Percentiles rank a stretch among this genome's conserved stretches.
Evolutionary conservation across 2,888 invertebrate genomes (phyloP).

Genomic region (Drosophila austrosaltans): DNA sequence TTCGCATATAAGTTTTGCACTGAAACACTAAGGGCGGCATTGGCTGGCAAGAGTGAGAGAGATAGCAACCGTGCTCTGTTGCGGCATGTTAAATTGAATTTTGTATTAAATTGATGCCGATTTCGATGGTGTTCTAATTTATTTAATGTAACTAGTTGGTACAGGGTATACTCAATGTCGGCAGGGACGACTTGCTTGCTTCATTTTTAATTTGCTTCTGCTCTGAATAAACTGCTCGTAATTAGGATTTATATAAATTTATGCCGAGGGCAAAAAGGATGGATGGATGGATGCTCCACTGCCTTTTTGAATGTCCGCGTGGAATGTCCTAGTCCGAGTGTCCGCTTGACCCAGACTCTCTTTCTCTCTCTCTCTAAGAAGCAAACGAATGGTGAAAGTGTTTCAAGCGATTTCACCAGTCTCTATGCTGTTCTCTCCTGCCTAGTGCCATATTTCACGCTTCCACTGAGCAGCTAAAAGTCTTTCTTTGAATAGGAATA

Average conservation of each 20-base stretch:
- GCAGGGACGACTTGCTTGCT: too few species aligned
- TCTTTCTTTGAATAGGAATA: neutral
- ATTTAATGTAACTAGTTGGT: too few species aligned
- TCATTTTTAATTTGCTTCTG: slow-evolving; percentile 61
- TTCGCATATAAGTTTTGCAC: too few species aligned
- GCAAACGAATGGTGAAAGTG: slow-evolving; percentile 42
- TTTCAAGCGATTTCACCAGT: slow-evolving; percentile 51
- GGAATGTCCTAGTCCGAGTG: slow-evolving; percentile 49
- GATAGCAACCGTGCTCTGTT: too few species aligned
- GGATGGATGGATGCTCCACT: slow-evolving; percentile 12
- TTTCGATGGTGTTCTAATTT: too few species aligned
- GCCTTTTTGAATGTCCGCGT: slow-evolving; percentile 40
- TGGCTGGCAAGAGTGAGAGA: too few species aligned
- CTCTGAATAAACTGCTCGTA: slow-evolving; percentile 76
- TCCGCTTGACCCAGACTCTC: slow-evolving; percentile 66
- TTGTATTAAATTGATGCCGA: too few species aligned
- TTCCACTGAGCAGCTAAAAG: slow-evolving; percentile 50
- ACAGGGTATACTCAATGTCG: too few species aligned
- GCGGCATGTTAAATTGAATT: too few species aligned
- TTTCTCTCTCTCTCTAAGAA: neutral
- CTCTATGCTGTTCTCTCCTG: neutral
- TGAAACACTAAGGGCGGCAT: too few species aligned
- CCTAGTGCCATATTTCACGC: slow-evolving; percentile 72
- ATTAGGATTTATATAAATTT: slow-evolving; percentile 78
- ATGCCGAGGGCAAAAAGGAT: slow-evolving; percentile 49